Evolutionary conservation across 2,888 invertebrate species (phyloP).

Genomic region (Buathra laborator): DNA sequence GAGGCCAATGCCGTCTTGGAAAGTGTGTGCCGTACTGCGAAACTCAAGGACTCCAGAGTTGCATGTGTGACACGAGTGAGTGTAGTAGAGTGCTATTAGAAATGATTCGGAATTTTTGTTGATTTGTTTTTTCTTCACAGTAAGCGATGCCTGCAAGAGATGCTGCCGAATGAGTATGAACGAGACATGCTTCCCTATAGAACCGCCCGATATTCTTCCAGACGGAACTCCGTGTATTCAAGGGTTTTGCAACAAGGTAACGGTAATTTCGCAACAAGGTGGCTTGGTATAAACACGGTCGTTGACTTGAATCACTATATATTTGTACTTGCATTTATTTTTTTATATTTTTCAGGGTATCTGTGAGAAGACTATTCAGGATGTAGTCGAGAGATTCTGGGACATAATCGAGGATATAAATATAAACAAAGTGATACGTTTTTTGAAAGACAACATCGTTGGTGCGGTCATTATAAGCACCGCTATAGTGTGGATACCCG

Average conservation of each 20-base stretch:
- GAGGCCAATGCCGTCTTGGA: conserved; percentile 96
- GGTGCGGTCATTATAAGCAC: conserved; percentile 96
- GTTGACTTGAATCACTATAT: neutral
- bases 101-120: neutral
- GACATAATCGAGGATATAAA: conserved; percentile 98
- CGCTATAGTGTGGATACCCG: conserved; percentile 97
- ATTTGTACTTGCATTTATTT: conserved; percentile 1
- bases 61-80: conserved; percentile 97
- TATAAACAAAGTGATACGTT: conserved; percentile 95
- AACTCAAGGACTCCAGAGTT: conserved; percentile 96
- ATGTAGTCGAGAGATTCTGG: conserved; percentile 98
- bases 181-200: conserved; percentile 96
- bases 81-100: conserved; percentile 45
- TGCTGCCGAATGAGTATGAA: conserved; percentile 97
- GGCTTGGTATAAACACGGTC: conserved; percentile 1
- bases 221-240: conserved; percentile 98
- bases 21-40: conserved; percentile 98
- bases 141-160: conserved; percentile 96
- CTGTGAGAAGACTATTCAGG: conserved; percentile 97
- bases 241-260: conserved; percentile 97
- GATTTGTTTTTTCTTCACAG: conserved; percentile 86
- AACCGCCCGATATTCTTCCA: conserved; percentile 94
- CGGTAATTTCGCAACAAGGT: conserved; percentile 31
- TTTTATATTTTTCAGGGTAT: conserved; percentile 89
- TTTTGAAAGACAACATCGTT: conserved; percentile 96